A percentile compares a stretch with the other conserved stretches of the same genome.
These are phyloP conservation scores for Gari tellinella DNA, from an alignment of 2,888 invertebrate genomes.

Conservation along the genomic window DNA sequence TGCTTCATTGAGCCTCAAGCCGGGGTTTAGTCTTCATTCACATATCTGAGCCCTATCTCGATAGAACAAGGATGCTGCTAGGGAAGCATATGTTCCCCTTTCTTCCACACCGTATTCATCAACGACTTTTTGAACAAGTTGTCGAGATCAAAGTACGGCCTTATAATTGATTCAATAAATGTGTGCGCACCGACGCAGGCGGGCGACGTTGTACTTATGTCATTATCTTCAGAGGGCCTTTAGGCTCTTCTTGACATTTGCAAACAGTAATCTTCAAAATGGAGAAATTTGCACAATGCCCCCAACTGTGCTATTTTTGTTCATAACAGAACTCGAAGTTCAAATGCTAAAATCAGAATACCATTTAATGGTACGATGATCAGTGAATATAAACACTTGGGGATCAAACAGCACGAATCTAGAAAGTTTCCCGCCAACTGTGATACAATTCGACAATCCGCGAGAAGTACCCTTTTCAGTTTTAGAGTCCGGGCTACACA, in stretches of 20 bases:
- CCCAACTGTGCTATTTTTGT: slow-evolving; percentile 1
- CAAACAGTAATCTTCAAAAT: slow-evolving; percentile 1
- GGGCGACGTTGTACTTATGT: slow-evolving; percentile 16
- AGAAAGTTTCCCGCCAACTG: no score
- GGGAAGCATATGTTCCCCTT: slow-evolving; percentile 12
- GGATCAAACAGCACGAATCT: no score
- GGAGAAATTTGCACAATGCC: slow-evolving; percentile 12
- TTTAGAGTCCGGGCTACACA: no score
- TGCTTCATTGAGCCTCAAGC: no score
- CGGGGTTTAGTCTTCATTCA: no score
- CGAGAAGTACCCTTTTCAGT: no score
- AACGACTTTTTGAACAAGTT: slow-evolving; percentile 16
- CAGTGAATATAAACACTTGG: no score
- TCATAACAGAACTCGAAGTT: not conserved
- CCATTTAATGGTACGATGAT: no score
- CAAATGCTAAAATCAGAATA: no score
- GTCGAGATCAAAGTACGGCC: slow-evolving; percentile 1
- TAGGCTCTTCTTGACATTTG: slow-evolving; percentile 4
- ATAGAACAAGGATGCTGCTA: no score
- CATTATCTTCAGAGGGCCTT: not conserved
- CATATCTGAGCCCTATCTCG: no score
- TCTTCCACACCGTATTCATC: slow-evolving; percentile 13
- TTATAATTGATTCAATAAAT: not conserved
- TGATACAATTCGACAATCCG: no score
- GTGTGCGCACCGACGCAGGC: slow-evolving; percentile 16